Conservation (phyloP, 2,797 vertebrate species). For the Chelidonichthys spinosus region DNA sequence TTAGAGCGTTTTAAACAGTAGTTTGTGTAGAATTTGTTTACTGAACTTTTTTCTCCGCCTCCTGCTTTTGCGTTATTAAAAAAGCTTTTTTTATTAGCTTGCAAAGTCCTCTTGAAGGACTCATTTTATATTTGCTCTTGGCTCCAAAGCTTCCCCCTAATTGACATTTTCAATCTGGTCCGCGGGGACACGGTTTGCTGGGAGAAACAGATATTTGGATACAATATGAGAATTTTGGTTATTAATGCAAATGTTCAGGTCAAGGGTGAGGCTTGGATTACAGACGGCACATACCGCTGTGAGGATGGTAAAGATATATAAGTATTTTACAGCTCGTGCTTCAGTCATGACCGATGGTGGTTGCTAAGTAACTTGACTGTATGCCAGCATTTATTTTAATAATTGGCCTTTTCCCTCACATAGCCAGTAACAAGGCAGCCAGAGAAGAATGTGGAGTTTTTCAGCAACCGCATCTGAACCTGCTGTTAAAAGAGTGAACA, state of each 20-base stretch:
- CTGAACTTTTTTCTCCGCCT: not conserved
- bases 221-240: not conserved
- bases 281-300: not conserved
- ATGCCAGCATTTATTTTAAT: conserved; percentile 1
- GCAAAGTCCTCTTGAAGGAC: not conserved
- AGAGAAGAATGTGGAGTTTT: not conserved
- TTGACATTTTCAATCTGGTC: conserved; percentile 7
- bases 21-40: conserved; percentile 23
- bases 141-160: not conserved
- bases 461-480: not conserved
- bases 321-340: not conserved
- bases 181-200: not conserved
- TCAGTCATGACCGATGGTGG: not conserved
- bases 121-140: not conserved
- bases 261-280: not conserved
- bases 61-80: conserved; percentile 6
- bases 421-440: not conserved
- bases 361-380: conserved; percentile 40
- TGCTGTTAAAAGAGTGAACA: not conserved
- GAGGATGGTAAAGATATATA: not conserved
- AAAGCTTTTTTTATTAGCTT: conserved; percentile 23
- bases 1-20: conserved; percentile 23
- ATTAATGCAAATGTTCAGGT: conserved; percentile 1
- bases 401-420: conserved; percentile 13
- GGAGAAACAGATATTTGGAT: not conserved